These are phyloP conservation scores for Oncopeltus fasciatus DNA, from an alignment of 1,140 invertebrate species.

Conservation along the genomic window DNA sequence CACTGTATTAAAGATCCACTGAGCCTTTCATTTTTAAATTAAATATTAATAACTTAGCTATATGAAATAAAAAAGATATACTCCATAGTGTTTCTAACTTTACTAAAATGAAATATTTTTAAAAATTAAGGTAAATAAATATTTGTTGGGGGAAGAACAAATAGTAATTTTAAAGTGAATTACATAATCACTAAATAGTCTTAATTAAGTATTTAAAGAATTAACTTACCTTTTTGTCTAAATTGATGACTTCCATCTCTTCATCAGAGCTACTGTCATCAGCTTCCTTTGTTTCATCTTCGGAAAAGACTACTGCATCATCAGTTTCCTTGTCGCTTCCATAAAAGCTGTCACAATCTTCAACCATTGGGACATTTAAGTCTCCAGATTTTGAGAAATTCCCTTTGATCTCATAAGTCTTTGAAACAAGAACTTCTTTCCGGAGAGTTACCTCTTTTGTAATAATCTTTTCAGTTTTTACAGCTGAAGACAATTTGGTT, in stretches of 20 bases:
- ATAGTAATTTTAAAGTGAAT: too few species aligned
- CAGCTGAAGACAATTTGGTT: conserved; percentile 24
- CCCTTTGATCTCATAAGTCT: conserved; percentile 26
- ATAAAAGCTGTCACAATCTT: conserved; percentile 44
- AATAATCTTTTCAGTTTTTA: conserved; percentile 27
- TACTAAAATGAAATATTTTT: too few species aligned
- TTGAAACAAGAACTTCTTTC: conserved; percentile 27
- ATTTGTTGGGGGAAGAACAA: too few species aligned
- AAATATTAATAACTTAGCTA: too few species aligned
- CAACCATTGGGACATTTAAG: conserved; percentile 26
- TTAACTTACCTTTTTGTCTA: too few species aligned
- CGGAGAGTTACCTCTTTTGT: conserved; percentile 24
- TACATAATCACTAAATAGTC: too few species aligned
- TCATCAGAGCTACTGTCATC: conserved; percentile 28
- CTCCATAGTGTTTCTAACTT: too few species aligned
- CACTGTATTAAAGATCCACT: too few species aligned
- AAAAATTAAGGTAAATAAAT: too few species aligned
- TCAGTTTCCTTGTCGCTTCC: conserved; percentile 47
- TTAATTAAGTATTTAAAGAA: too few species aligned
- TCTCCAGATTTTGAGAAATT: conserved; percentile 24
- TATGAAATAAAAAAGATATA: too few species aligned
- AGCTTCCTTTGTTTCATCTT: conserved; percentile 39
- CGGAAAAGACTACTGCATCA: conserved; percentile 53
- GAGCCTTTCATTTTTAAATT: too few species aligned
- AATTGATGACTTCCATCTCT: conserved; percentile 22